Evolutionary conservation across 2,113 vertebrate species (phyloP).

Genomic region (Aptenodytes patagonicus): DNA sequence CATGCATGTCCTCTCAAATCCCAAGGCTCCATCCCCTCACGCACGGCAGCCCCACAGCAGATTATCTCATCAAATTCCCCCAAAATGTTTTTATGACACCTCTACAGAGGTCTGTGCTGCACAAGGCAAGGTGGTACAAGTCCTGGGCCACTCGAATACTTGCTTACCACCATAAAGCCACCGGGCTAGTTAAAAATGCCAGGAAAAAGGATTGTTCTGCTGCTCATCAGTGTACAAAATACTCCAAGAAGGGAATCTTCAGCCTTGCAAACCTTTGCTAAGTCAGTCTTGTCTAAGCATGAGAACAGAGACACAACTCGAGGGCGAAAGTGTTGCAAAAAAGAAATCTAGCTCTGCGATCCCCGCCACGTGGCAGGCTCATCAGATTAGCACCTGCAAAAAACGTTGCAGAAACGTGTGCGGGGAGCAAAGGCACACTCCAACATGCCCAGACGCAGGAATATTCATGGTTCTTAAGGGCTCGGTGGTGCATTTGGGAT

Average conservation of each 20-base stretch:
- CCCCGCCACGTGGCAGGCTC: not conserved
- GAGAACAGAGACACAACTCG: not conserved
- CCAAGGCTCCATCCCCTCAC: not conserved
- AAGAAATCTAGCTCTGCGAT: not conserved
- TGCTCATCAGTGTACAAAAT: not conserved
- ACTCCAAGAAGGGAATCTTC: not conserved
- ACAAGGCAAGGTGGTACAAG: not conserved
- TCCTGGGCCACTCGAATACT: not conserved
- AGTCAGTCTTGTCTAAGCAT: not conserved
- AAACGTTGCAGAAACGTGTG: not conserved
- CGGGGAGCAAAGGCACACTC: not conserved
- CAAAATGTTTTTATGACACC: not conserved
- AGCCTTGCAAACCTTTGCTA: not conserved
- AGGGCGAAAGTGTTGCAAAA: not conserved
- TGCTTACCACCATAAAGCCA: not conserved
- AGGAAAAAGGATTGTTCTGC: not conserved
- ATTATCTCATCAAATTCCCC: not conserved
- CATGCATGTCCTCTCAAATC: rapidly evolving
- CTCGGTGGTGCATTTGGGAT: not conserved
- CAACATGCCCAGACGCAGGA: not conserved
- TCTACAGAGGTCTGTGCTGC: not conserved
- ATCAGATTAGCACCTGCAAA: not conserved
- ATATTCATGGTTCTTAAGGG: not conserved
- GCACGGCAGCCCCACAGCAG: not conserved
- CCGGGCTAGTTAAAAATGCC: not conserved